Evolutionary conservation across 2,888 invertebrate genomes (phyloP), one percentile per base, ranked within the genome.

Genomic region (Malthinus flaveolus): DNA sequence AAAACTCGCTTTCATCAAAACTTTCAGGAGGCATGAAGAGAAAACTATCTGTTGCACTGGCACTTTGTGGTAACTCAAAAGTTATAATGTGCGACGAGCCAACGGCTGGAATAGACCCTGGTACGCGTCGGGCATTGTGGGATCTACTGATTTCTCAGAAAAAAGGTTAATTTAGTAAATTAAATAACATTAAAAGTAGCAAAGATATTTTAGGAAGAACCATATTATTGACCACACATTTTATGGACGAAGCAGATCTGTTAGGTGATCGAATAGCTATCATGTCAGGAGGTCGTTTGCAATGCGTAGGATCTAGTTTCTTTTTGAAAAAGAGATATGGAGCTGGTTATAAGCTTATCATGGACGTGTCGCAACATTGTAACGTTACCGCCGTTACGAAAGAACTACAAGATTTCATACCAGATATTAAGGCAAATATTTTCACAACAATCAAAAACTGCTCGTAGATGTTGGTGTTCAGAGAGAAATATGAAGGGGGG

Each of bases 161-260:
- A 70, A 79, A 80, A 65, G 84, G 84, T 56, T 48, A 36, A 33
- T 23, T 12, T 13, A 11, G 6, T 32, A 9, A 9, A 33, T 5
- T 45, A 47, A 32, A 31, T 7, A 46, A 3, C 10, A 11, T 45
- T 13, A 45, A 42, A 54, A 31, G 23, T 23, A 23, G 5, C 23
- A 23, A 3, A 23, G 23, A 23, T 23, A 50, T 59, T 65, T 8
- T 62, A 79, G 90, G 87, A 11, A 83, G 92, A 10, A 91, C 93
- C 0, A 84, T 95, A 72, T 81, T 95, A 39, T 79, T 95, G 57
- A 89, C 93, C 0, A 92, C 92, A 0, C 92, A 95, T 76, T 93
- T 91, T 74, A 94, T 94, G 93, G 93, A 94, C 71, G 94, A 95
- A 78, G 94, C 94, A 1, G 94, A 95, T 76, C 81, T 90, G 39